These are phyloP conservation scores for Phoebastria nigripes DNA, from an alignment of 2,797 vertebrate species.

Conservation along the genomic window DNA sequence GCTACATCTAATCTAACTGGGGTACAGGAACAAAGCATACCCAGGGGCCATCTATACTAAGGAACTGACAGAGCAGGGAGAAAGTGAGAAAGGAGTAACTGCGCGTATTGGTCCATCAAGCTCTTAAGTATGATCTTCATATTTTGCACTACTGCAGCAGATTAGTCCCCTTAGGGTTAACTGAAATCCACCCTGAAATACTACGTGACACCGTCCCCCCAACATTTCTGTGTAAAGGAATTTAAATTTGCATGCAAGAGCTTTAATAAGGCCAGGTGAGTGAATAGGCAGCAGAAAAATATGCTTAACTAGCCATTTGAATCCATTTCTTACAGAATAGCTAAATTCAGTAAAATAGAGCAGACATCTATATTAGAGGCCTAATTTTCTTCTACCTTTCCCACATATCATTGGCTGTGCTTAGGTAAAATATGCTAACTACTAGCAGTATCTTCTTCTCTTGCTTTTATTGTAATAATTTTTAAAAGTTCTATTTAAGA, in stretches of 20 bases:
- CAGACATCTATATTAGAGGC: background rate
- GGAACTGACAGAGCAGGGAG: background rate
- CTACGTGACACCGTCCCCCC: too few relatives aligned
- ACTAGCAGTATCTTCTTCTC: background rate
- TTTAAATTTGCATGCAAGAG: background rate
- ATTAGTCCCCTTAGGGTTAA: background rate
- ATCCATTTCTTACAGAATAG: background rate
- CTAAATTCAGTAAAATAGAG: background rate
- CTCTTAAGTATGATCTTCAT: background rate
- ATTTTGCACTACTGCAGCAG: background rate
- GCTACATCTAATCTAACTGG: background rate
- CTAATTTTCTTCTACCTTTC: background rate
- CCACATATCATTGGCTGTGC: background rate
- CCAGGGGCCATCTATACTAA: fast-evolving
- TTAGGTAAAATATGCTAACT: background rate
- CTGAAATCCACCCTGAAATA: background rate
- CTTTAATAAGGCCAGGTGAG: background rate
- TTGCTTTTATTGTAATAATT: background rate
- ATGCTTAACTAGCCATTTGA: background rate
- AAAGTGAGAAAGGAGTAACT: background rate
- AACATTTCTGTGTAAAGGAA: background rate
- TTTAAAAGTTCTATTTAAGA: background rate
- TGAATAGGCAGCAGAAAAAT: background rate
- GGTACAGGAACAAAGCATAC: background rate
- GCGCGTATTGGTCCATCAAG: background rate